A percentile compares a stretch with the other conserved stretches of the same genome.
phyloP scores from a whole-genome alignment of 92 coral and sea anemone genomes.

The Phenganax stokvisi region DNA sequence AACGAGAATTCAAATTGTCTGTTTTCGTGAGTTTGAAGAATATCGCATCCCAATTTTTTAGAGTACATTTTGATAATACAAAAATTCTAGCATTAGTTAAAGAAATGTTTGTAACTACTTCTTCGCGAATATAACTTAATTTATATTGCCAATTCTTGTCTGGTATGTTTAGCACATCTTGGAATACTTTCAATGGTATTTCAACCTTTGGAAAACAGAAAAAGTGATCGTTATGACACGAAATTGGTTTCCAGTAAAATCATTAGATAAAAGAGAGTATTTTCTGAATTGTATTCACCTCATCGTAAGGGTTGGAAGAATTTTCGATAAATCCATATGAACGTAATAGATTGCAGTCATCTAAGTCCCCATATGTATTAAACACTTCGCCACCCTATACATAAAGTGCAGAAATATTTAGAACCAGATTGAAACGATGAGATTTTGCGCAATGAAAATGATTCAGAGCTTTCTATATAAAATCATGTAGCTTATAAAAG shows the following conservation, averaged over 20 bases:
- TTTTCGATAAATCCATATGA: constrained; percentile 52
- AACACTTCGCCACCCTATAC: constrained; percentile 44
- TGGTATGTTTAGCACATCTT: constrained; percentile 45
- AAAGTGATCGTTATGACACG: background rate
- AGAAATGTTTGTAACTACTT: background rate
- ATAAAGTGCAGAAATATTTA: background rate
- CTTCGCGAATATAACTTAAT: background rate
- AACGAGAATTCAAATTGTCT: too few species aligned
- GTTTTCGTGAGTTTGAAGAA: too few species aligned
- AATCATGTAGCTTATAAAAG: too few species aligned
- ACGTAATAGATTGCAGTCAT: constrained; percentile 40
- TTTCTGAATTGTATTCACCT: constrained; percentile 40
- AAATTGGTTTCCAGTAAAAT: background rate
- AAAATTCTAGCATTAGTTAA: background rate
- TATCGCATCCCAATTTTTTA: background rate
- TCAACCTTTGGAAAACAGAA: constrained; percentile 60
- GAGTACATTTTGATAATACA: background rate
- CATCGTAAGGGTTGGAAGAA: constrained; percentile 58
- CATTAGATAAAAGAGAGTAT: background rate
- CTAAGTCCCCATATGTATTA: constrained; percentile 50
- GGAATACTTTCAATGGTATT: constrained; percentile 55
- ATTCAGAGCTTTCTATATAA: too few species aligned
- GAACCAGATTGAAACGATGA: too few species aligned
- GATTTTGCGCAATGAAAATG: too few species aligned
- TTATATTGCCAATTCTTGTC: constrained; percentile 14